phyloP scores from a whole-genome alignment of 1,140 invertebrate species.

The Caerostris darwini region DNA sequence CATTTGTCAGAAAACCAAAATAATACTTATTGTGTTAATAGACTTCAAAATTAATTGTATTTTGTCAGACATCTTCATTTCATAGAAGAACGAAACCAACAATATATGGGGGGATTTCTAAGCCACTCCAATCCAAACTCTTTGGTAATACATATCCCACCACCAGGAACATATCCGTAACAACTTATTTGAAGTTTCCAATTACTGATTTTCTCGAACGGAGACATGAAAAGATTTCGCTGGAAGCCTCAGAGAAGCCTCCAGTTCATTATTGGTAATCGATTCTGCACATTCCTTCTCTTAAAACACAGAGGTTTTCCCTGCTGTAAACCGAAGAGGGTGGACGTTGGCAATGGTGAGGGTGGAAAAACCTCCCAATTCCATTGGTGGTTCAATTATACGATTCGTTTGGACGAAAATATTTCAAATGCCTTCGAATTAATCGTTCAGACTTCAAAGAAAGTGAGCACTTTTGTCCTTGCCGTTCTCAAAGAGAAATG shows the following conservation, averaged over 20 bases:
- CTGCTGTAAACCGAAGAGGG: neutral
- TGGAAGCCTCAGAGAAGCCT: conserved; percentile 1
- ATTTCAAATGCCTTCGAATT: conserved; percentile 26
- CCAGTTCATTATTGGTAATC: conserved; percentile 27
- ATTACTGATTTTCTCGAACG: conserved; percentile 47
- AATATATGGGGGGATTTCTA: neutral
- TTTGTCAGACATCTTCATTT: neutral
- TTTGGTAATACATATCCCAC: neutral
- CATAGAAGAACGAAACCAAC: neutral
- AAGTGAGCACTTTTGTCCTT: neutral
- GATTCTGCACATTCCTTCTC: neutral
- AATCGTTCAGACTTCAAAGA: conserved; percentile 36
- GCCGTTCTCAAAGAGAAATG: neutral
- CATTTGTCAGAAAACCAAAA: too few species aligned
- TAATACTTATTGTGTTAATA: too few species aligned
- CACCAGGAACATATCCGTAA: neutral
- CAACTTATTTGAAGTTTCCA: conserved; percentile 58
- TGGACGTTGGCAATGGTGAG: neutral
- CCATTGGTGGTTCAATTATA: neutral
- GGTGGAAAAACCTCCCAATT: neutral
- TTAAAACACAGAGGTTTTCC: conserved; percentile 16
- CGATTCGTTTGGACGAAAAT: conserved; percentile 10
- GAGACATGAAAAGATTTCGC: conserved; percentile 20
- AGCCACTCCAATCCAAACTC: neutral
- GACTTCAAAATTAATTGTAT: neutral